Evolutionary conservation across 2,888 invertebrate species (phyloP).

Genomic region (Calameuta filiformis): DNA sequence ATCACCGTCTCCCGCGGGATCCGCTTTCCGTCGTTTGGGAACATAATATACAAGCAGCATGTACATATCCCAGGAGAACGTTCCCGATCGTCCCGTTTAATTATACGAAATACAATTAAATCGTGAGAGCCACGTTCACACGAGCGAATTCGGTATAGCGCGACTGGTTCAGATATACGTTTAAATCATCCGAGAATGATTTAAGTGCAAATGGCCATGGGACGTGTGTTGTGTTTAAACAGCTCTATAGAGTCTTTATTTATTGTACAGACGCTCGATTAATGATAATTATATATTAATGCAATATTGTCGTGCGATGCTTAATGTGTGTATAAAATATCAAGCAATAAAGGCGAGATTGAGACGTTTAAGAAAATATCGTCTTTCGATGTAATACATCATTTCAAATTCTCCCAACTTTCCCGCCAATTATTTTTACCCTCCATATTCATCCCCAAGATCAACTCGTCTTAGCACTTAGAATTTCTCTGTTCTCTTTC

Average conservation of each 20-base stretch:
- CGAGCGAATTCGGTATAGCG: not conserved
- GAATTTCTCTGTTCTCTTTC: not conserved
- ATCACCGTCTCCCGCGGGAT: not conserved
- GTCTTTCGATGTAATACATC: not conserved
- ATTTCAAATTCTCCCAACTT: not conserved
- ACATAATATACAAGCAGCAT: not conserved
- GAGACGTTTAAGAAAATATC: slow-evolving; percentile 31
- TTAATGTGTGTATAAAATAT: slow-evolving; percentile 53
- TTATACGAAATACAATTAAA: not conserved
- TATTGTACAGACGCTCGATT: slow-evolving; percentile 53
- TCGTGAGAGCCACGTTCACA: not conserved
- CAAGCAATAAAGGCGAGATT: slow-evolving; percentile 42
- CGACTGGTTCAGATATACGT: not conserved
- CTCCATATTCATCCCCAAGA: not conserved
- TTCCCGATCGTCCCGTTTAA: not conserved
- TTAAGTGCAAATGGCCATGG: not conserved
- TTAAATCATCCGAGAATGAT: not conserved
- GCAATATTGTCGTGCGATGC: slow-evolving; percentile 45
- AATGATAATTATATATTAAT: slow-evolving; percentile 27
- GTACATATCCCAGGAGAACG: not conserved
- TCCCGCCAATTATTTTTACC: not conserved
- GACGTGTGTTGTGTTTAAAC: slow-evolving; percentile 43
- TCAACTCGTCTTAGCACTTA: not conserved
- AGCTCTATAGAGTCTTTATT: slow-evolving; percentile 52
- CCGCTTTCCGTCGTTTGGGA: not conserved